phyloP scores from a whole-genome alignment of 2,113 vertebrate species.

The Microcebus jonahi region DNA sequence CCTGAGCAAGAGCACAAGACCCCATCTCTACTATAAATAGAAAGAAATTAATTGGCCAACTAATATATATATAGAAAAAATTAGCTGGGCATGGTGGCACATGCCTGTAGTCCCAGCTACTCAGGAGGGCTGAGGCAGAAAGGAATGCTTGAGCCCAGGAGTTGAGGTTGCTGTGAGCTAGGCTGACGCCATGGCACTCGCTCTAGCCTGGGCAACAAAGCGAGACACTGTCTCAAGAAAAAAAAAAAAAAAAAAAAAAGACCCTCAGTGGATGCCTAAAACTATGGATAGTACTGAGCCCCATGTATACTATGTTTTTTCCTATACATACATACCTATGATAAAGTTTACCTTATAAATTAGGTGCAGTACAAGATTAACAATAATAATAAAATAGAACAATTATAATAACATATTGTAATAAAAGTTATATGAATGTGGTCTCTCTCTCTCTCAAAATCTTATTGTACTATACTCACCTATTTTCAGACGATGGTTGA shows the following conservation, averaged over 20 bases:
- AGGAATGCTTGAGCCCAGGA: too few relatives aligned
- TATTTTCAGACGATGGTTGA: not conserved
- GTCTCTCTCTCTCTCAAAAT: not conserved
- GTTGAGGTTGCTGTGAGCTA: too few relatives aligned
- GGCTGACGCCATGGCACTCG: too few relatives aligned
- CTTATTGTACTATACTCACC: not conserved
- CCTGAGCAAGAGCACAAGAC: too few relatives aligned
- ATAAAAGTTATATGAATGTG: not conserved
- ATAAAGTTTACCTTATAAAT: not conserved
- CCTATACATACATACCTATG: not conserved
- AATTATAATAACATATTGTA: not conserved
- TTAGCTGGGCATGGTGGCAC: too few relatives aligned
- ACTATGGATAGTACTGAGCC: not conserved
- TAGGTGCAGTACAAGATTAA: not conserved
- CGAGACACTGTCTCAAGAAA: too few relatives aligned
- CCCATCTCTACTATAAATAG: too few relatives aligned
- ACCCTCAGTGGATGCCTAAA: not conserved
- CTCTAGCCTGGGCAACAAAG: too few relatives aligned
- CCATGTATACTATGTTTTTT: not conserved
- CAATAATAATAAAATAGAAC: not conserved
- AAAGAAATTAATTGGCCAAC: too few relatives aligned
- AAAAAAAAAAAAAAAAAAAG: not conserved
- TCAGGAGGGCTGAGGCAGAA: too few relatives aligned
- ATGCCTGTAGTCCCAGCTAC: too few relatives aligned
- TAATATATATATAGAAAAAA: too few relatives aligned